phyloP scores from a whole-genome alignment of 2,797 vertebrate species.

The Champsocephalus esox region DNA sequence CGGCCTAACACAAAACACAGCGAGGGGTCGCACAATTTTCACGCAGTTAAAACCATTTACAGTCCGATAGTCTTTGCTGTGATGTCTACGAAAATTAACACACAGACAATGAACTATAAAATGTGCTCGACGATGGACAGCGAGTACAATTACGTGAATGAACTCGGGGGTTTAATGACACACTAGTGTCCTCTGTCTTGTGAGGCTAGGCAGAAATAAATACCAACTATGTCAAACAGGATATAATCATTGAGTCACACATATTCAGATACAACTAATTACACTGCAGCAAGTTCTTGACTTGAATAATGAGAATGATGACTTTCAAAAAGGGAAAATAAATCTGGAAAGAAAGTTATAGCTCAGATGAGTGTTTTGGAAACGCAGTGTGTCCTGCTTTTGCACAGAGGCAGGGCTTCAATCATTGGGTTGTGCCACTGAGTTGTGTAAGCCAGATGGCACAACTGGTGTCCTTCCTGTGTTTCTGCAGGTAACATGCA shows the following conservation, averaged over 20 bases:
- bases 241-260: slow-evolving; percentile 40
- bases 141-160: slow-evolving; percentile 28
- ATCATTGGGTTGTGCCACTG: slow-evolving; percentile 40
- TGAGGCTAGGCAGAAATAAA: slow-evolving; percentile 19
- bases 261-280: slow-evolving; percentile 25
- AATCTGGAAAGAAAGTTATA: slow-evolving; percentile 18
- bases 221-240: slow-evolving; percentile 29
- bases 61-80: slow-evolving; percentile 10
- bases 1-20: slow-evolving; percentile 1
- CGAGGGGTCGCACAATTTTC: not conserved
- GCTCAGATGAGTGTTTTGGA: slow-evolving; percentile 16
- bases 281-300: slow-evolving; percentile 9
- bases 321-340: slow-evolving; percentile 46
- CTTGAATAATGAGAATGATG: slow-evolving; percentile 42
- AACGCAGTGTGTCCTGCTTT: not conserved
- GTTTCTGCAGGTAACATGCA: slow-evolving; percentile 60
- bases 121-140: not conserved
- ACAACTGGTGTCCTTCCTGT: slow-evolving; percentile 39
- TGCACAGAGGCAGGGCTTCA: slow-evolving; percentile 32
- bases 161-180: slow-evolving; percentile 16
- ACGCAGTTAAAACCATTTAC: slow-evolving; percentile 6
- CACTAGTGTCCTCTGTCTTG: slow-evolving; percentile 18
- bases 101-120: slow-evolving; percentile 9
- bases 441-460: slow-evolving; percentile 65
- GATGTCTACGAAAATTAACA: slow-evolving; percentile 17